Conservation (phyloP, 2,113 vertebrate species). For the Columba livia region DNA sequence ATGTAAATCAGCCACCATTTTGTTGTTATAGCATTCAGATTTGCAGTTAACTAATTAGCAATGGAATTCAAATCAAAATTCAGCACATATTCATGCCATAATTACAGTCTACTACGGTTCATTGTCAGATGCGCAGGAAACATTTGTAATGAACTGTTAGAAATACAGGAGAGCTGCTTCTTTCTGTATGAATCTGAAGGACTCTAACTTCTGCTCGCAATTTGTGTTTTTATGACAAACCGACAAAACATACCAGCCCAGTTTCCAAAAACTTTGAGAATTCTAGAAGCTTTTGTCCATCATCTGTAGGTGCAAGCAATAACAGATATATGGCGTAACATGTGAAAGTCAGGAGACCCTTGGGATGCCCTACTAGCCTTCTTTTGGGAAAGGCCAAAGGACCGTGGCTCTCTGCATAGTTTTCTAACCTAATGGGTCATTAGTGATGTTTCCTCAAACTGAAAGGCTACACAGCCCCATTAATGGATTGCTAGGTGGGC, state of each 20-base stretch:
- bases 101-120: not conserved
- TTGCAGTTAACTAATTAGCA: not conserved
- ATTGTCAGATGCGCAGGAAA: not conserved
- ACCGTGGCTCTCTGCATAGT: not conserved
- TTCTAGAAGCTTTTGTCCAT: not conserved
- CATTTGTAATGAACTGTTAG: not conserved
- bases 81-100: not conserved
- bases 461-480: not conserved
- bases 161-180: not conserved
- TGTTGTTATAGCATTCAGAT: not conserved
- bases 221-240: not conserved
- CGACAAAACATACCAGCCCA: rapidly evolving
- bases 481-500: not conserved
- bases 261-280: not conserved
- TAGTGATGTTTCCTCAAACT: not conserved
- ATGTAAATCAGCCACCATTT: not conserved
- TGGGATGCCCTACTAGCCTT: not conserved
- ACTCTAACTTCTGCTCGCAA: not conserved
- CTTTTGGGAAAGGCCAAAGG: not conserved
- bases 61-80: not conserved
- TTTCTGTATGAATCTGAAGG: not conserved
- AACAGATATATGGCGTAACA: not conserved
- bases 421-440: not conserved
- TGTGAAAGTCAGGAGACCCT: not conserved
- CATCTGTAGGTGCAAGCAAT: not conserved